Evolutionary conservation across 1,140 invertebrate species (phyloP), one percentile per base, ranked within the genome.

Genomic region (Zaprionus gabonicus): DNA sequence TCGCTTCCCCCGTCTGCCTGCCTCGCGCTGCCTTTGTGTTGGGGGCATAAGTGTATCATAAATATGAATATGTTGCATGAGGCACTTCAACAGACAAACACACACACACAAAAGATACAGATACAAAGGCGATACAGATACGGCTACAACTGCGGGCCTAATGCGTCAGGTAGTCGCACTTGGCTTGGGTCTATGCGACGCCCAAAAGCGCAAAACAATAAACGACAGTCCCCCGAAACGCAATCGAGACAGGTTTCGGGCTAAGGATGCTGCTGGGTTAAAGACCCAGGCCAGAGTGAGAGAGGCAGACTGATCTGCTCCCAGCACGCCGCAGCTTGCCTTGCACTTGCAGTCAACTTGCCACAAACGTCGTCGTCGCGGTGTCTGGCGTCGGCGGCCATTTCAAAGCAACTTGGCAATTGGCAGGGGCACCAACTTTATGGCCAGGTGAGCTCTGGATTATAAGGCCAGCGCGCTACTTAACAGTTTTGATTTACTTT

Each of bases 31-130:
- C 23, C 58, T 58, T 31, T 53, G 44, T 75, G 59, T 64, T 55
- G 51, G 59, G 23, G 34, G 69, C 81, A 83, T 57, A 86, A 77
- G 76, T 67, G 79, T 83, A 87, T 75, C 77, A 81, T 78, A 85
- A 88, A 87, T 88, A 88, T 88, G 81, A 88, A 81, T 82, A 88
- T 83, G 80, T 78, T 80, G 71, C 83, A 46, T 46, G 41, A 80
- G 76, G 38, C 73, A 71, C 53, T 70, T 56, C 66, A 62, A 62
- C 28, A 53, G 20, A 23, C 56, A n/a, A 23, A 66, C 70, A 44
- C 38, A 71, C 38, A 65, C 9, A 57, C 31, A 68, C n/a, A 4
- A 71, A 23, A 13, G 57, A 44, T 34, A 60, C 58, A 38, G 46
- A 60, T 3, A 71, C 46, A 25, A 46, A 15, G 4, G 5, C 20